These are phyloP conservation scores for Penaeus indicus DNA, from an alignment of 1,140 invertebrate genomes.

Conservation along the genomic window DNA sequence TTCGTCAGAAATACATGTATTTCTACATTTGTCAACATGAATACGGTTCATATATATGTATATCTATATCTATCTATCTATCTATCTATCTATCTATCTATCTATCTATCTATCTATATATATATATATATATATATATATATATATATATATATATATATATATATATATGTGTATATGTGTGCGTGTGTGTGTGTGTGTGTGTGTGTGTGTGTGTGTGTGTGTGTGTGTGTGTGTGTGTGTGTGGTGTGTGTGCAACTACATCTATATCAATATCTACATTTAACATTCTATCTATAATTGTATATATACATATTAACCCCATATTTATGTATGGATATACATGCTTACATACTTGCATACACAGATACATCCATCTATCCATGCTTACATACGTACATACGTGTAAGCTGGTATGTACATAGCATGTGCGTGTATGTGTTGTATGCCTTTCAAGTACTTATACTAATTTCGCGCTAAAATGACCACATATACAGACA, in stretches of 20 bases:
- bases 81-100: too few species aligned
- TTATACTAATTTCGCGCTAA: too few species aligned
- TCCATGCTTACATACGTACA: not conserved
- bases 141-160: slow-evolving; percentile 22
- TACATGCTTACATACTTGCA: not conserved
- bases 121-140: too few species aligned
- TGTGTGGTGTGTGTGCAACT: not conserved
- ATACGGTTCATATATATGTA: too few species aligned
- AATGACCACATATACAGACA: too few species aligned
- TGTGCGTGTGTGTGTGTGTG: not conserved
- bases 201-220: not conserved
- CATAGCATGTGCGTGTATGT: not conserved
- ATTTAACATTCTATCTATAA: not conserved
- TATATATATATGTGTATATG: slow-evolving; percentile 20
- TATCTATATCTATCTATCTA: too few species aligned
- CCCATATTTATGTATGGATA: not conserved
- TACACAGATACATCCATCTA: not conserved
- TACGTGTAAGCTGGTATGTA: not conserved
- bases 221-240: not conserved
- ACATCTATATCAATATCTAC: not conserved
- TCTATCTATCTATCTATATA: too few species aligned
- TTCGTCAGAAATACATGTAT: too few species aligned
- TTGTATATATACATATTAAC: not conserved
- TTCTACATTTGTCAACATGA: too few species aligned
- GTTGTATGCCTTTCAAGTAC: not conserved